These are phyloP conservation scores for Agelas oroides DNA, from an alignment of 37 sponge, comb jelly and placozoan genomes.

Conservation along the genomic window DNA sequence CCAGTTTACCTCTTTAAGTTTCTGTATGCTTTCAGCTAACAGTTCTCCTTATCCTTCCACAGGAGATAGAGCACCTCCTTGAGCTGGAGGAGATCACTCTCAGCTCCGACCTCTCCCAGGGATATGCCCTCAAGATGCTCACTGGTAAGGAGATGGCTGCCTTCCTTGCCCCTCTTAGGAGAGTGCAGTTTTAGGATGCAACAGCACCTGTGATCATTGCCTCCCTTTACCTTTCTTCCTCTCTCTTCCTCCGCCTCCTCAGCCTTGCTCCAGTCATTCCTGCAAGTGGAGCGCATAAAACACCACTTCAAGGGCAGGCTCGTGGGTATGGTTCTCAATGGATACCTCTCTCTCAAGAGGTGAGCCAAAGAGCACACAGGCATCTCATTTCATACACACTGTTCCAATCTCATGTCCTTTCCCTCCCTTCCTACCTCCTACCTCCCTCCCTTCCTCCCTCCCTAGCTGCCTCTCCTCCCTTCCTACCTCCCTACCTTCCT, in stretches of 20 bases:
- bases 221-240: not conserved
- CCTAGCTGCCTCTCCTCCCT: too few species aligned
- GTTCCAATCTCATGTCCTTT: too few species aligned
- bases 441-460: too few species aligned
- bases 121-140: constrained; percentile 91
- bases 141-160: constrained; percentile 27
- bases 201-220: not conserved
- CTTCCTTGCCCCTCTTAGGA: not conserved
- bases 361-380: constrained; percentile 34
- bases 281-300: constrained; percentile 65
- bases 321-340: constrained; percentile 84
- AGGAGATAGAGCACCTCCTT: constrained; percentile 72
- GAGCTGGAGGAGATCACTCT: constrained; percentile 86
- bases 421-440: too few species aligned
- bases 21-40: too few species aligned
- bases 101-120: constrained; percentile 90
- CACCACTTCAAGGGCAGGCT: constrained; percentile 76
- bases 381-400: too few species aligned
- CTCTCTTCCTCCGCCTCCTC: not conserved
- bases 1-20: too few species aligned
- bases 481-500: too few species aligned
- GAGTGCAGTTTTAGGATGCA: too few species aligned
- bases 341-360: constrained; percentile 90
- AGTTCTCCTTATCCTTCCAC: not conserved
- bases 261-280: constrained; percentile 80